Percentiles rank a stretch among this genome's conserved stretches.
Conservation (phyloP, 2,113 vertebrate genomes). For the Nycticorax nycticorax region DNA sequence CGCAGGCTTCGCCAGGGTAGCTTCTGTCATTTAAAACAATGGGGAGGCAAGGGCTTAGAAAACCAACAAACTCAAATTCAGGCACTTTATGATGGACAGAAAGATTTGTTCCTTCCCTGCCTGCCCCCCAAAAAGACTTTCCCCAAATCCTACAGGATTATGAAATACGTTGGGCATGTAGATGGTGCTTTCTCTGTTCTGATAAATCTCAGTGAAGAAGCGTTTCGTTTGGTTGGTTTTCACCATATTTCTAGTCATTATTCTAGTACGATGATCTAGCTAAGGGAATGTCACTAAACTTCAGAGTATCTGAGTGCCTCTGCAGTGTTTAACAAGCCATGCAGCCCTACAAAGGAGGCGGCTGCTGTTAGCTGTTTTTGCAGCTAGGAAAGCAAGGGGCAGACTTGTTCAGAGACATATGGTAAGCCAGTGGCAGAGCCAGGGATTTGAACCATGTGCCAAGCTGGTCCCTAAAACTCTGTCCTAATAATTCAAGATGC, state of each 20-base stretch:
- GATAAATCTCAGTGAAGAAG: not conserved
- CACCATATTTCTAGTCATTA: not conserved
- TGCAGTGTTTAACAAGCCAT: not conserved
- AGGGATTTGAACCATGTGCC: not conserved
- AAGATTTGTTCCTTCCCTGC: not conserved
- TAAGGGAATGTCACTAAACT: not conserved
- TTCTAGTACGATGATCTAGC: not conserved
- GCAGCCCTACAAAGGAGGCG: not conserved
- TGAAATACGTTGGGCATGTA: not conserved
- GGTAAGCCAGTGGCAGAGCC: not conserved
- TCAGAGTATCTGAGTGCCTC: not conserved
- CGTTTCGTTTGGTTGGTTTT: not conserved
- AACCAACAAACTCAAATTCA: not conserved
- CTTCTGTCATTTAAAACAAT: not conserved
- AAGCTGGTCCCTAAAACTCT: not conserved
- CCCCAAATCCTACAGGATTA: not conserved
- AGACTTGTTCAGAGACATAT: not conserved
- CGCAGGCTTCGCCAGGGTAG: not conserved
- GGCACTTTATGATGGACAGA: not conserved
- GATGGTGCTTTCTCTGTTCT: not conserved
- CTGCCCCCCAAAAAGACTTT: not conserved
- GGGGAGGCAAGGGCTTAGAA: not conserved
- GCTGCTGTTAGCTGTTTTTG: not conserved
- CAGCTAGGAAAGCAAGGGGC: not conserved
- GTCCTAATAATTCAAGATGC: not conserved